Conservation (phyloP, 2,113 vertebrate species). For the Alligator sinensis region DNA sequence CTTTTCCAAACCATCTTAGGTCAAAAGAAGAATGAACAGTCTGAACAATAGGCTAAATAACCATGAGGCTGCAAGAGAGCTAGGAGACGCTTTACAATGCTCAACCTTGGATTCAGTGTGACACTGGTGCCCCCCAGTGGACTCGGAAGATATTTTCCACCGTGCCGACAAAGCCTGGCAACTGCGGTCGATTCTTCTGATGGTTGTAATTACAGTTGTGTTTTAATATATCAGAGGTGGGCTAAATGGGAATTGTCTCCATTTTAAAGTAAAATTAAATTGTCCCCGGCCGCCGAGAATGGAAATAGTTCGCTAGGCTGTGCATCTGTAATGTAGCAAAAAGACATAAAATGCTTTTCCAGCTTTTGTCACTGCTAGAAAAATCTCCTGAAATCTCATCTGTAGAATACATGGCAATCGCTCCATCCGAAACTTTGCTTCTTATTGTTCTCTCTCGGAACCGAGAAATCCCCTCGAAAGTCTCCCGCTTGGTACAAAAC, state of each 20-base stretch:
- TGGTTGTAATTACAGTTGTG: neutral
- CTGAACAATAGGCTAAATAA: neutral
- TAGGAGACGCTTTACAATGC: neutral
- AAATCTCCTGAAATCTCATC: neutral
- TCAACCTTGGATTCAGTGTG: constrained; percentile 36
- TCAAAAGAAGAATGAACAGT: neutral
- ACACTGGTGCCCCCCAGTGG: constrained; percentile 74
- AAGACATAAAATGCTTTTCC: neutral
- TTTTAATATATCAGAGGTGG: neutral
- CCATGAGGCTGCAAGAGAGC: neutral
- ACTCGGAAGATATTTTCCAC: neutral
- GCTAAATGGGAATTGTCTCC: neutral
- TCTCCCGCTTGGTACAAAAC: neutral
- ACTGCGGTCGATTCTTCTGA: too few relatives aligned
- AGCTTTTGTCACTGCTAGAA: neutral
- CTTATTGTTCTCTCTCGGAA: neutral
- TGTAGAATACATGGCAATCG: accelerated
- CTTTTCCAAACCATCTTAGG: neutral
- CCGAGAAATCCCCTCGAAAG: neutral
- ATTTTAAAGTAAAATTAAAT: neutral
- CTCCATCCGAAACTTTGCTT: neutral
- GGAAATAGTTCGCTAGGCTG: neutral
- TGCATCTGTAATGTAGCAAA: neutral
- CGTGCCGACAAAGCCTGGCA: too few relatives aligned
- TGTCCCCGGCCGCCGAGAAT: neutral